These are phyloP conservation scores for Phengaris alcon DNA, from an alignment of 2,888 invertebrate species.

Conservation along the genomic window DNA sequence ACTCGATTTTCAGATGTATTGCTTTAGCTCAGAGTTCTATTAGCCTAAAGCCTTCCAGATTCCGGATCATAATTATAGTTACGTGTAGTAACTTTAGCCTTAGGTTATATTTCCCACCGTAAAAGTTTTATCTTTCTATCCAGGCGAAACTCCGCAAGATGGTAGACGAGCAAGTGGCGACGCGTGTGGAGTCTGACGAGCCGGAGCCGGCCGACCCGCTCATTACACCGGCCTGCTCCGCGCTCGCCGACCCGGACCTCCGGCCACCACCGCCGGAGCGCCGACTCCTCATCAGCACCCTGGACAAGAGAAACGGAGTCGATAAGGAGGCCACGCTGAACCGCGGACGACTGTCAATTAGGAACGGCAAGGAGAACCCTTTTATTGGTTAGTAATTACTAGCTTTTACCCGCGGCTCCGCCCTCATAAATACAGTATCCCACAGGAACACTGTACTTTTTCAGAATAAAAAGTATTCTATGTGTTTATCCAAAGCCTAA, in stretches of 20 bases:
- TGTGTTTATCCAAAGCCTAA: too few relatives aligned
- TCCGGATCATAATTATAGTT: too few relatives aligned
- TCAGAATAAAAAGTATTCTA: too few relatives aligned
- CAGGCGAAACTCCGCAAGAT: conserved; percentile 91
- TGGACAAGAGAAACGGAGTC: conserved; percentile 72
- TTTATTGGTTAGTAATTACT: conserved; percentile 56
- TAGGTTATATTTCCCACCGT: too few relatives aligned
- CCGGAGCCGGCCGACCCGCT: conserved; percentile 75
- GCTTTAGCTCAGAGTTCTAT: too few relatives aligned
- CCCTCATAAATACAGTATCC: too few relatives aligned
- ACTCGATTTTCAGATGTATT: too few relatives aligned
- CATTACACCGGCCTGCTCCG: conserved; percentile 75
- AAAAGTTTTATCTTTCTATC: conserved; percentile 29
- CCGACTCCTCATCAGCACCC: conserved; percentile 65
- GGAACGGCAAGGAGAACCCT: conserved; percentile 75
- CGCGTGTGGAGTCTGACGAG: conserved; percentile 79
- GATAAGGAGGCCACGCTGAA: conserved; percentile 70
- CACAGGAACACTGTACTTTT: too few relatives aligned
- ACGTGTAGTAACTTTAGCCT: too few relatives aligned
- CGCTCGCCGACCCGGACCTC: conserved; percentile 60
- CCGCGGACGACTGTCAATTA: conserved; percentile 62
- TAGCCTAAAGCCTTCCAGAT: too few relatives aligned
- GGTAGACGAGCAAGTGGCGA: conserved; percentile 89
- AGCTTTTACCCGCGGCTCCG: too few relatives aligned
- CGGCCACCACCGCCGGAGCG: conserved; percentile 67